These are phyloP conservation scores for Heliopora coerulea DNA, from an alignment of 92 coral and sea anemone species.

Conservation along the genomic window DNA sequence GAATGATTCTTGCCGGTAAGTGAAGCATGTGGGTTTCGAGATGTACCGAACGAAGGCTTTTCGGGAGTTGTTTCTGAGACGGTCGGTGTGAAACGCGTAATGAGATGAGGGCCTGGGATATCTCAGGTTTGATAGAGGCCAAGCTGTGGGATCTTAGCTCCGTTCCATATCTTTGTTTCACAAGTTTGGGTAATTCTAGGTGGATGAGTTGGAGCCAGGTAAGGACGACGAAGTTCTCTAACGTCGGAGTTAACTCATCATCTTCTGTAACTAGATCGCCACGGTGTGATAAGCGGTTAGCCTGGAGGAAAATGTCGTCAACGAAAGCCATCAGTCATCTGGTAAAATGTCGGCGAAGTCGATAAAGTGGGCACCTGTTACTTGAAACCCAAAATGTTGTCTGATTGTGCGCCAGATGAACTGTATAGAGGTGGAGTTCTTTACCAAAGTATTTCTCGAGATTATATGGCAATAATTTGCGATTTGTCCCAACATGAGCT, in stretches of 20 bases:
- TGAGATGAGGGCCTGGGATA: not conserved
- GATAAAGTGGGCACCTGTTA: conserved; percentile 49
- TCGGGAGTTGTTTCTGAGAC: too few relatives aligned
- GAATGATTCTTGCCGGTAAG: too few relatives aligned
- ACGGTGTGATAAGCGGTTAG: conserved; percentile 30
- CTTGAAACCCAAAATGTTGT: conserved; percentile 49
- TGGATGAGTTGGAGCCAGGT: conserved; percentile 11
- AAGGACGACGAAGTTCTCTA: conserved; percentile 48
- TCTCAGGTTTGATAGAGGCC: not conserved
- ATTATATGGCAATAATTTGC: conserved; percentile 49
- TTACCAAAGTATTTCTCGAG: conserved; percentile 43
- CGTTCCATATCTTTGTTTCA: conserved; percentile 7
- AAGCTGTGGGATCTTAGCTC: not conserved
- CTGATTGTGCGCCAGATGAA: conserved; percentile 39
- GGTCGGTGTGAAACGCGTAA: too few relatives aligned
- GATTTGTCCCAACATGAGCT: conserved; percentile 45
- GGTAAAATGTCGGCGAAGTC: conserved; percentile 41
- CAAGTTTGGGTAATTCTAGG: conserved; percentile 12
- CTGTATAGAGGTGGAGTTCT: conserved; percentile 38
- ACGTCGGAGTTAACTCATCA: conserved; percentile 40
- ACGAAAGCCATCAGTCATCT: conserved; percentile 47
- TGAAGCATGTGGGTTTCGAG: too few relatives aligned
- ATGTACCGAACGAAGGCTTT: too few relatives aligned
- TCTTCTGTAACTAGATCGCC: conserved; percentile 21
- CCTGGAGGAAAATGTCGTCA: conserved; percentile 25